Evolutionary conservation across 1,140 invertebrate genomes (phyloP), one percentile per base, ranked within the genome.

Genomic region (Drosophila simulans): DNA sequence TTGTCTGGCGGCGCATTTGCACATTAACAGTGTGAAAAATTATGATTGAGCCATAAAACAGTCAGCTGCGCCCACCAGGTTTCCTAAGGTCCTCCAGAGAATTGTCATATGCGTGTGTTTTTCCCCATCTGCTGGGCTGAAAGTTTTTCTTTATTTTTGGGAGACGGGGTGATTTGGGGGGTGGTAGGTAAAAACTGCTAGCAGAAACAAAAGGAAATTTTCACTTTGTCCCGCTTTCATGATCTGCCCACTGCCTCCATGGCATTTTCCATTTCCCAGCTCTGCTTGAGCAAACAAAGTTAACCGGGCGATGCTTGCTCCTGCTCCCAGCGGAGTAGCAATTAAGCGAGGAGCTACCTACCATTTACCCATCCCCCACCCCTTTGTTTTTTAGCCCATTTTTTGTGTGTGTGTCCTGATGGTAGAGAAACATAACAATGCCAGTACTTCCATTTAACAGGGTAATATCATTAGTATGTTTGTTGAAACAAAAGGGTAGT

Each of bases 41-140:
- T 88, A 88, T 88, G 84, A 88, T 88, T 89, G 84, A 88, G 84
- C 84, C 77, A 88, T 88, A 88, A 88, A 88, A 88, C 84, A 88
- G 84, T 88, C 83, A 89, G 80, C 84, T 89, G 79, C 54, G 46
- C 69, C 60, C 60, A 75, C 46, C 71, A 53, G 60, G 72, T 75
- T 75, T 75, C 43, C 72, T 66, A 58, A 42, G 13, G 11, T 11
- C 52, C 25, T 39, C 71, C 51, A 20, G 48, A 52, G 65, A 70
- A 40, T 56, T 56, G 70, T 74, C 71, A 64, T 70, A 64, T 74
- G 71, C 54, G 71, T 73, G 49, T 64, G 53, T 57, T 13, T 17
- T 11, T n/a, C 25, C 25, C 34, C 54, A 60, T 62, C 56, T 40
- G 39, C 7, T 10, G 11, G 15, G 49, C 12, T 8, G 39, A 49